A percentile compares a stretch with the other conserved stretches of the same genome.
phyloP scores from a whole-genome alignment of 2,113 vertebrate genomes.

The Elephantulus edwardii region DNA sequence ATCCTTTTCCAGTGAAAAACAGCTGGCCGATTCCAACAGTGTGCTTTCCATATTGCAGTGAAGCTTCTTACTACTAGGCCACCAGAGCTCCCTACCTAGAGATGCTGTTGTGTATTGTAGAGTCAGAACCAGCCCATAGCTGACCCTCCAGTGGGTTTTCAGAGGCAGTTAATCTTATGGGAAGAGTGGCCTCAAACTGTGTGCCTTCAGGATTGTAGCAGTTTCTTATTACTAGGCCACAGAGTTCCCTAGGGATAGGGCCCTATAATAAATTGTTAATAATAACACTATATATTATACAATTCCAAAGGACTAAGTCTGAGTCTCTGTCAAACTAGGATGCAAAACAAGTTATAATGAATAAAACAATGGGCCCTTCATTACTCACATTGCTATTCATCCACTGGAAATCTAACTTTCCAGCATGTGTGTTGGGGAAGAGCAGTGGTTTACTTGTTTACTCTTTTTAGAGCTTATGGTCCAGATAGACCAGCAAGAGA shows the following conservation, averaged over 20 bases:
- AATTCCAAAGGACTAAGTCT: neutral
- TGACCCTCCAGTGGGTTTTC: too few relatives aligned
- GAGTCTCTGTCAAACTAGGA: neutral
- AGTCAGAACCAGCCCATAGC: too few relatives aligned
- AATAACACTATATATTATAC: neutral
- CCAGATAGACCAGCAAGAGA: neutral
- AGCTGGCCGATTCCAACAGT: too few relatives aligned
- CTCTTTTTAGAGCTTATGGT: neutral
- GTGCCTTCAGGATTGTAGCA: too few relatives aligned
- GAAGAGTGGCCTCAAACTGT: too few relatives aligned
- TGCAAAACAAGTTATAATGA: neutral
- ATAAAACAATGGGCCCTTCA: conserved; percentile 20
- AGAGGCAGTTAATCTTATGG: too few relatives aligned
- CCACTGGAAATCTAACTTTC: conserved; percentile 35
- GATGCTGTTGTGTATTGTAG: too few relatives aligned
- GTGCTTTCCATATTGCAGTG: too few relatives aligned
- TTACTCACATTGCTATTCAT: neutral
- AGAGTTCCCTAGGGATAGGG: neutral
- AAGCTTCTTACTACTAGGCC: too few relatives aligned
- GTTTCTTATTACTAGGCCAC: too few relatives aligned
- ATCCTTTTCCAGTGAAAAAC: too few relatives aligned
- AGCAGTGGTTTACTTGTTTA: neutral
- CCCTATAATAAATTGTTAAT: neutral
- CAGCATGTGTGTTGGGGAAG: neutral
- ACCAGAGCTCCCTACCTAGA: too few relatives aligned